These are phyloP conservation scores for Drosophila kanapiae DNA, from an alignment of 1,140 invertebrate species.

Conservation along the genomic window DNA sequence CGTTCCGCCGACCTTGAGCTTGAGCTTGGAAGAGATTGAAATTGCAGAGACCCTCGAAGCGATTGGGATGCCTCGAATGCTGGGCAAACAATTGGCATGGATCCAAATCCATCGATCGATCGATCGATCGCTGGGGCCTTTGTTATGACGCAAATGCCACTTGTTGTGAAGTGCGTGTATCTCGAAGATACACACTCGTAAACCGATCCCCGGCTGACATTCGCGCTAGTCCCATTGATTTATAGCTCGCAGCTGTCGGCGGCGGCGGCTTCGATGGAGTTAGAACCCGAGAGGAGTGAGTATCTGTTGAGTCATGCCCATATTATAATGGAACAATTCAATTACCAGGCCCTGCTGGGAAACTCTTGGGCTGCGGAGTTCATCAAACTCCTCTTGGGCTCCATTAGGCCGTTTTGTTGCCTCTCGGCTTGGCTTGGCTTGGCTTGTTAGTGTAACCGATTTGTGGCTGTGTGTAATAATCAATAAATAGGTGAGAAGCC, in stretches of 20 bases:
- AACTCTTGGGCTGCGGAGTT: constrained; percentile 60
- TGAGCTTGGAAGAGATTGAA: constrained; percentile 52
- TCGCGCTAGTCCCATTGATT: constrained; percentile 64
- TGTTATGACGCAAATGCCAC: constrained; percentile 77
- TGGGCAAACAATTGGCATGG: constrained; percentile 57
- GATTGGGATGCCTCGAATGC: constrained; percentile 32
- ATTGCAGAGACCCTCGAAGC: constrained; percentile 61
- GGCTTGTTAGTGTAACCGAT: constrained; percentile 77
- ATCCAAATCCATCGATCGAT: constrained; percentile 12
- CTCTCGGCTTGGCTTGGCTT: constrained; percentile 23
- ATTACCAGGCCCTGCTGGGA: constrained; percentile 65
- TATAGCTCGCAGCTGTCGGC: constrained; percentile 60
- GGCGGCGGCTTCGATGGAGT: constrained; percentile 18
- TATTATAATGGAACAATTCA: constrained; percentile 79
- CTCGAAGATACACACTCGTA: constrained; percentile 20
- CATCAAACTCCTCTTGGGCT: constrained; percentile 61
- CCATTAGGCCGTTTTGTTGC: constrained; percentile 29
- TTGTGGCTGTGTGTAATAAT: constrained; percentile 59
- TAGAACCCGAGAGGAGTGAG: constrained; percentile 29
- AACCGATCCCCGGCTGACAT: constrained; percentile 32
- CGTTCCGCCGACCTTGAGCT: constrained; percentile 68
- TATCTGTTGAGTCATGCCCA: constrained; percentile 74
- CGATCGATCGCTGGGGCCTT: constrained; percentile 31
- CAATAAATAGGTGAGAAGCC: constrained; percentile 76
- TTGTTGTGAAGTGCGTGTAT: constrained; percentile 69